Conservation (phyloP, 2,113 vertebrate species). For the Mustela nigripes region DNA sequence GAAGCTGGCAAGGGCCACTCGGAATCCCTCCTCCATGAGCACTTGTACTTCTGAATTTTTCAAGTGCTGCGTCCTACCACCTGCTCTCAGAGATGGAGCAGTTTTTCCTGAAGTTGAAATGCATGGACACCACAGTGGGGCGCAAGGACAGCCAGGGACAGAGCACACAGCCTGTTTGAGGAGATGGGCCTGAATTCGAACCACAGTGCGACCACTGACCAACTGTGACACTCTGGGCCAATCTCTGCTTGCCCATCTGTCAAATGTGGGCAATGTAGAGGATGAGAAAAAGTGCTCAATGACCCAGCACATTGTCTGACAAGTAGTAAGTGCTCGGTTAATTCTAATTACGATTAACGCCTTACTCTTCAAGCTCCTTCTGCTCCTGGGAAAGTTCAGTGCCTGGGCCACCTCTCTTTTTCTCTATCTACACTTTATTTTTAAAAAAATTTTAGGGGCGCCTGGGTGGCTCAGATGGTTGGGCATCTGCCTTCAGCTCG, state of each 20-base stretch:
- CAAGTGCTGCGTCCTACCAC: neutral
- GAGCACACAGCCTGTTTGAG: neutral
- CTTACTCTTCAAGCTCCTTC: neutral
- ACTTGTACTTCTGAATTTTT: neutral
- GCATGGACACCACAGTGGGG: neutral
- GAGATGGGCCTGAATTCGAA: neutral
- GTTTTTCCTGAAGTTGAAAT: neutral
- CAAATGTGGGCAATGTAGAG: neutral
- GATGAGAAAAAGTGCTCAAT: neutral
- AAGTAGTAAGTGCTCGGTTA: neutral
- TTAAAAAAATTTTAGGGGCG: too few relatives aligned
- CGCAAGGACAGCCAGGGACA: too few relatives aligned
- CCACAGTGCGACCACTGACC: too few relatives aligned
- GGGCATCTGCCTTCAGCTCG: too few relatives aligned
- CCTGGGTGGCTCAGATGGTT: too few relatives aligned
- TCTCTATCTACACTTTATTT: neutral
- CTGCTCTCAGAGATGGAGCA: neutral
- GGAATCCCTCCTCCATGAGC: neutral
- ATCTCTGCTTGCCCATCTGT: neutral
- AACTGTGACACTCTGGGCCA: neutral
- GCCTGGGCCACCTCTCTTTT: neutral
- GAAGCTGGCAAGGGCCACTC: neutral
- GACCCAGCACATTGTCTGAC: neutral
- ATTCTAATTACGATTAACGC: neutral
- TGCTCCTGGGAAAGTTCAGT: neutral